Percentiles rank a stretch among this genome's conserved stretches.
phyloP scores from a whole-genome alignment of 2,888 invertebrate species.

The Drosophila antonietae region DNA sequence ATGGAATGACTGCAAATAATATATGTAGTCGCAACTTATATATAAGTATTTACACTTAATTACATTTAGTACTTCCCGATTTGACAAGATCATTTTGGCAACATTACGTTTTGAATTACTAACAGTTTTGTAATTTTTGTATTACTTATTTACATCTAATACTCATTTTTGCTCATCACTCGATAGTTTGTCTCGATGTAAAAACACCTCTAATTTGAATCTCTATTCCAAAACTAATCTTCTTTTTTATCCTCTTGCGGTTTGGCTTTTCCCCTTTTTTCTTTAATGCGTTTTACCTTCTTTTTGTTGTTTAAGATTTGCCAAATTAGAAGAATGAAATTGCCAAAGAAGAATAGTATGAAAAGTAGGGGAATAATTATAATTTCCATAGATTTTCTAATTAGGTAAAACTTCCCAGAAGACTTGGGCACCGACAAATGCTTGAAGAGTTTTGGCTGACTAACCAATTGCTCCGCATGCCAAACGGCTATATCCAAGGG shows the following conservation, averaged over 20 bases:
- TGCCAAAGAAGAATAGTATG: constrained; percentile 18
- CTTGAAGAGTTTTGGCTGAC: constrained; percentile 36
- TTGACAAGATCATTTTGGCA: too few relatives aligned
- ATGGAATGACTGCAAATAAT: too few relatives aligned
- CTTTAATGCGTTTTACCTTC: background rate
- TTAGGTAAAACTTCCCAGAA: constrained; percentile 33
- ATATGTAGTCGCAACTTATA: too few relatives aligned
- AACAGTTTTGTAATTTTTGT: background rate
- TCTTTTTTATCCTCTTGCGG: background rate
- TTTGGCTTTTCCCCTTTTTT: background rate
- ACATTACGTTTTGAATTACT: too few relatives aligned
- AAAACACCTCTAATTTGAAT: constrained; percentile 5
- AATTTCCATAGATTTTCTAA: constrained; percentile 57
- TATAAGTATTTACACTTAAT: too few relatives aligned
- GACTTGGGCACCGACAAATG: constrained; percentile 32
- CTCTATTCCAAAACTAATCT: constrained; percentile 3
- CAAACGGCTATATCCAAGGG: constrained; percentile 64
- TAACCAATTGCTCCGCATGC: constrained; percentile 62
- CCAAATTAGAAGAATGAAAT: constrained; percentile 2
- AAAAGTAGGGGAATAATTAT: constrained; percentile 38
- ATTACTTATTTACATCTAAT: background rate
- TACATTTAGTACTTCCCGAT: too few relatives aligned
- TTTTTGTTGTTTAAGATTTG: background rate
- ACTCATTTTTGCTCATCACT: background rate
- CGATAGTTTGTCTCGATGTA: background rate